Evolutionary conservation across 1,140 invertebrate species (phyloP).

Genomic region (Drosophila willistoni): DNA sequence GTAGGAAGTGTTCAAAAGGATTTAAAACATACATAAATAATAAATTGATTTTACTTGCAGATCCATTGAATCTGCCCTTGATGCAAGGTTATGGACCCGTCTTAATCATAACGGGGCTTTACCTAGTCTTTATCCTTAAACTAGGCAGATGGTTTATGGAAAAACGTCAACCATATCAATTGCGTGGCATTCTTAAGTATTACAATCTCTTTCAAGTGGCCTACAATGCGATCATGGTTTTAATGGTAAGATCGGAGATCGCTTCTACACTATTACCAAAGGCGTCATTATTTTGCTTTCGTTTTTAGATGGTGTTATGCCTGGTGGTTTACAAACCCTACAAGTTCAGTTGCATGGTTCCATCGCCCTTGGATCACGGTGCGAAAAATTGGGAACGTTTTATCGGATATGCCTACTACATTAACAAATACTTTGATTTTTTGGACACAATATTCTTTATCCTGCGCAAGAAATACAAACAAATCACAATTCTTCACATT

Average conservation of each 20-base stretch:
- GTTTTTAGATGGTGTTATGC: not conserved
- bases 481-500: slow-evolving; percentile 93
- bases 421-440: slow-evolving; percentile 84
- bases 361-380: slow-evolving; percentile 17
- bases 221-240: slow-evolving; percentile 22
- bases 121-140: slow-evolving; percentile 23
- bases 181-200: slow-evolving; percentile 88
- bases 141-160: slow-evolving; percentile 89
- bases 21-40: not conserved
- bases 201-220: slow-evolving; percentile 90
- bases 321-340: not conserved
- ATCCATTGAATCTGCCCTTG: not conserved
- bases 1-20: not conserved
- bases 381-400: slow-evolving; percentile 14
- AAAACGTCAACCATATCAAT: slow-evolving; percentile 90
- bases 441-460: slow-evolving; percentile 92
- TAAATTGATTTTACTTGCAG: not conserved
- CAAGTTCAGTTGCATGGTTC: slow-evolving; percentile 19
- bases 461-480: slow-evolving; percentile 91
- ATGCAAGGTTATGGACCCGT: not conserved
- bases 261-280: too few relatives aligned
- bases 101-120: not conserved
- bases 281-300: too few relatives aligned
- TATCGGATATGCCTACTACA: slow-evolving; percentile 25
- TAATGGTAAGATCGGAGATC: too few relatives aligned